Evolutionary conservation across 2,113 vertebrate species (phyloP), one percentile per base, ranked within the genome.

Genomic region (Oncorhynchus clarkii): DNA sequence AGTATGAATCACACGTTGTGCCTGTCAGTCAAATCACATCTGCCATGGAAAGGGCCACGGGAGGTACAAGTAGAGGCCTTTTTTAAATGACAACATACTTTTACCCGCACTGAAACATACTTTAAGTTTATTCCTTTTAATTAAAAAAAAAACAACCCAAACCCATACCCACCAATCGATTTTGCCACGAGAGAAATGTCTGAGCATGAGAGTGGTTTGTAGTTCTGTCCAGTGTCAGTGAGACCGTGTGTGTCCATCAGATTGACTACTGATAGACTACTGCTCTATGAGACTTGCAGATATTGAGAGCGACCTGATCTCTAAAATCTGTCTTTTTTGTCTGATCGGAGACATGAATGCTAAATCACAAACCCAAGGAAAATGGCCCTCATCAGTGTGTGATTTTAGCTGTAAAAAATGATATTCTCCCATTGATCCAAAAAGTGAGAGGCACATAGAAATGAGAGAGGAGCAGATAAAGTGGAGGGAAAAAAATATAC

Each of bases 371-470:
- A 74, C 24, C 75, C 27, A 7, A 65, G 60, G 29, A 79, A 84
- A 86, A 75, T 65, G 68, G 68, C 77, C 74, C 69, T 62, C 51
- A 72, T 73, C 69, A 54, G 20, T 1, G 18, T 48, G 48, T 49
- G 48, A 82, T 57, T 86, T 77, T 73, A 81, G 68, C 59, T 72
- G 86, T 85, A 80, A 88, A 69, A 83, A 82, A 87, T 78, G 72
- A 82, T 57, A 78, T 67, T 66, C 45, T 60, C 64, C 65, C 76
- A 83, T 88, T 82, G 84, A 89, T 87, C 78, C 79, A 75, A 22
- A 18, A 48, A 76, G 48, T 9, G n/a, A 24, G 16, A 65, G 59
- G 59, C 51, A 59, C 12, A 65, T 66, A 29, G 59, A 66, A 14
- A 1, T 16, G 74, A 57, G 49, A 66, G 16, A 1, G n/a, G 74